phyloP scores from a whole-genome alignment of 2,113 vertebrate species.

The Amazona vittata region DNA sequence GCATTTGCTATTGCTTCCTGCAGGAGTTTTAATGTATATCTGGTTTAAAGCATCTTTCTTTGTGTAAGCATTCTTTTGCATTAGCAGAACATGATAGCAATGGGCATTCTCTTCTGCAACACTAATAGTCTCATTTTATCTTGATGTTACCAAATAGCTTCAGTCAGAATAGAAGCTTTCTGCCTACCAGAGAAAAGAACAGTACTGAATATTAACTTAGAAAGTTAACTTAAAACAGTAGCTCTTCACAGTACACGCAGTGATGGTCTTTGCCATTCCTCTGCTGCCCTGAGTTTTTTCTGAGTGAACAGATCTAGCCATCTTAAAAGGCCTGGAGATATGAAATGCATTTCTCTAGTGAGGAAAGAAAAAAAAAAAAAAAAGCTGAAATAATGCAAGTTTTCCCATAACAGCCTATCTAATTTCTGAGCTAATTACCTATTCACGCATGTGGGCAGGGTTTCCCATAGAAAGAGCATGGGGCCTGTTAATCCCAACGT shows the following conservation, averaged over 20 bases:
- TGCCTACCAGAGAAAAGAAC: background rate
- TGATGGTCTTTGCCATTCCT: background rate
- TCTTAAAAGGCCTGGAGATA: background rate
- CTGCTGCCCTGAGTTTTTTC: background rate
- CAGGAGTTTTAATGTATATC: background rate
- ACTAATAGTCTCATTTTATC: background rate
- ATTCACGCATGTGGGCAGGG: background rate
- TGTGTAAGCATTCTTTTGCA: background rate
- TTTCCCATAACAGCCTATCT: background rate
- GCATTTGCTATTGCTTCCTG: background rate
- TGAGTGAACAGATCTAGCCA: background rate
- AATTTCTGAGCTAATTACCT: background rate
- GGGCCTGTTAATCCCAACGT: background rate
- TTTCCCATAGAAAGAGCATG: background rate
- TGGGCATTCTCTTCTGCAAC: background rate
- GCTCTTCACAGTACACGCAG: background rate
- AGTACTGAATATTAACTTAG: background rate
- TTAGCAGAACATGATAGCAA: background rate
- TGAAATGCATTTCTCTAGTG: background rate
- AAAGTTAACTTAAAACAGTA: background rate
- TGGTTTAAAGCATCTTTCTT: background rate
- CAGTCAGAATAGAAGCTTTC: background rate
- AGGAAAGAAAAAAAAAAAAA: background rate
- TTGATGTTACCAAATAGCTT: background rate
- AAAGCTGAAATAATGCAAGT: background rate